Conservation (phyloP, 2,113 vertebrate genomes). For the Ceratotherium simum region DNA sequence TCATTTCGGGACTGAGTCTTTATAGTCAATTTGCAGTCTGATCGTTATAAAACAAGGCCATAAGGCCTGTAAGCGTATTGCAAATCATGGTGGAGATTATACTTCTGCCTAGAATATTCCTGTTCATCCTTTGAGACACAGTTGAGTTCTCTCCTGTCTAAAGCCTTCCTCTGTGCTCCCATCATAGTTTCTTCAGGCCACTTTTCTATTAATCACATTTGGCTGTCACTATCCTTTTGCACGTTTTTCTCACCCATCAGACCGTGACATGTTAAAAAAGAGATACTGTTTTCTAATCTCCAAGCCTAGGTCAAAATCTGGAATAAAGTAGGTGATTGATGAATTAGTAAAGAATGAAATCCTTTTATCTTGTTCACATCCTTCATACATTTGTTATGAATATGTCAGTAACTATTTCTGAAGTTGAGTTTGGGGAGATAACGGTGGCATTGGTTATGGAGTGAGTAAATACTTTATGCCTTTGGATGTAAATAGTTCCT, state of each 20-base stretch:
- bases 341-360: conserved; percentile 26
- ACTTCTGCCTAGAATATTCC: not conserved
- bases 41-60: not conserved
- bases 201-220: not conserved
- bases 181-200: not conserved
- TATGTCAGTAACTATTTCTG: not conserved
- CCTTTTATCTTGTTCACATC: not conserved
- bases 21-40: not conserved
- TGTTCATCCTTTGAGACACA: not conserved
- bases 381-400: not conserved
- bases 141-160: not conserved
- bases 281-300: not conserved
- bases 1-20: conserved; percentile 24
- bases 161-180: not conserved
- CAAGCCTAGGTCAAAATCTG: not conserved
- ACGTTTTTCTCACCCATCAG: not conserved
- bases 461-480: not conserved
- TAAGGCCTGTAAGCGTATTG: not conserved
- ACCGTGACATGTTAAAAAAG: not conserved
- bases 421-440: not conserved
- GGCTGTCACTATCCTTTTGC: not conserved
- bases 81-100: not conserved
- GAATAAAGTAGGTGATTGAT: not conserved
- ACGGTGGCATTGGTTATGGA: not conserved
- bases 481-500: not conserved